These are phyloP conservation scores for Planiliza haematocheilus DNA, from an alignment of 2,113 vertebrate species.

Conservation along the genomic window DNA sequence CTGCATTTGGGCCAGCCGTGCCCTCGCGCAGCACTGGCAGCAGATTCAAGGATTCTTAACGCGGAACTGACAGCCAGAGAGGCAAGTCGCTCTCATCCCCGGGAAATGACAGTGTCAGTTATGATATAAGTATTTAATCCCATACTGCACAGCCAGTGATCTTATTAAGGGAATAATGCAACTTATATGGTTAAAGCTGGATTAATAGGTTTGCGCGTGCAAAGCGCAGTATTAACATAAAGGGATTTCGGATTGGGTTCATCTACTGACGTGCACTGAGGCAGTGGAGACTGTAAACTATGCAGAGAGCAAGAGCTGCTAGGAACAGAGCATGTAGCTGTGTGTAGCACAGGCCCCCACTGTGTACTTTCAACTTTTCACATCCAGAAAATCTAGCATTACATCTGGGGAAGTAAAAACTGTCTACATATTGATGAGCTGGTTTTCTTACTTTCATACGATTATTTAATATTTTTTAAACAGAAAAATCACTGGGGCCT, in stretches of 20 bases:
- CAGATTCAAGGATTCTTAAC: conserved; percentile 77
- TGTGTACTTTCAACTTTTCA: conserved; percentile 14
- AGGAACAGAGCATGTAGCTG: conserved; percentile 36
- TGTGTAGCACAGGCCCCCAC: conserved; percentile 31
- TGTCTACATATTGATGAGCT: conserved; percentile 57
- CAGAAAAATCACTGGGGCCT: conserved; percentile 13
- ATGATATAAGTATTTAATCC: conserved; percentile 88
- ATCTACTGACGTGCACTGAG: conserved; percentile 77
- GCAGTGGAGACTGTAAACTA: conserved; percentile 70
- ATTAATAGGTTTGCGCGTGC: conserved; percentile 85
- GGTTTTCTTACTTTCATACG: conserved; percentile 37
- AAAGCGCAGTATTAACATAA: conserved; percentile 87
- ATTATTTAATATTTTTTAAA: conserved; percentile 62
- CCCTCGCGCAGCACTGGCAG: conserved; percentile 61
- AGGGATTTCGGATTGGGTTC: conserved; percentile 82
- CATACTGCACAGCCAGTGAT: conserved; percentile 85
- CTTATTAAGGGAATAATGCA: conserved; percentile 88
- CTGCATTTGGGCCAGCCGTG: conserved; percentile 48
- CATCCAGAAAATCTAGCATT: conserved; percentile 42
- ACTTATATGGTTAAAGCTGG: conserved; percentile 85
- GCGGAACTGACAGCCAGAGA: conserved; percentile 80
- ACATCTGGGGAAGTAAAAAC: conserved; percentile 36
- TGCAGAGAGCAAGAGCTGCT: conserved; percentile 40
- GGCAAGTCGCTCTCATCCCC: conserved; percentile 74
- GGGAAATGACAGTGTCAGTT: conserved; percentile 84